These are phyloP conservation scores for Gymnoscelis rufifasciata DNA, from an alignment of 2,888 invertebrate genomes.

Conservation along the genomic window DNA sequence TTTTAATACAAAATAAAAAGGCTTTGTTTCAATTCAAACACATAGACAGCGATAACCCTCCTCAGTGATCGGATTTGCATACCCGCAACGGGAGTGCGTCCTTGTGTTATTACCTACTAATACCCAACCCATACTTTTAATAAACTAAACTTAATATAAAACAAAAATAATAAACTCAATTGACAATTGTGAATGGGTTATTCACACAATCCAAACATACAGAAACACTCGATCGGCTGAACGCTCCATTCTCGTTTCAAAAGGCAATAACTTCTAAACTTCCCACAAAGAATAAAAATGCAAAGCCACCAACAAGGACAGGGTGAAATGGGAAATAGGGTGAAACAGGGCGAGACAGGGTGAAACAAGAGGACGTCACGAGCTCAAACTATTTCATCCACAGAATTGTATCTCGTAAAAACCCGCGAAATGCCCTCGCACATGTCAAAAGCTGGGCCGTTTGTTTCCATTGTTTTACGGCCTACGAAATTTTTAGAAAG, in stretches of 20 bases:
- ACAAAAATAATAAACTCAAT: no score
- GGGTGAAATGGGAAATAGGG: neutral
- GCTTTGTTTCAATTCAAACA: no score
- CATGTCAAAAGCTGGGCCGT: conserved; percentile 33
- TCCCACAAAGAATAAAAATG: neutral
- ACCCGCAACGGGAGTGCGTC: no score
- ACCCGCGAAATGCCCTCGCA: conserved; percentile 35
- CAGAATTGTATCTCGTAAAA: conserved; percentile 36
- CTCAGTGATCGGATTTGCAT: no score
- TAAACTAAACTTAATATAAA: no score
- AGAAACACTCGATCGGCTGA: no score
- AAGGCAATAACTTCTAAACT: neutral
- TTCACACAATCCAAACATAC: no score
- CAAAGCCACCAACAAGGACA: neutral
- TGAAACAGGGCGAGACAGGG: conserved; percentile 5
- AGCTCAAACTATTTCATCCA: conserved; percentile 24
- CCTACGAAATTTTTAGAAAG: conserved; percentile 5
- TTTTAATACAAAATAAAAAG: no score
- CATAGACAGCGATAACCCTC: no score
- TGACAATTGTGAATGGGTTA: no score
- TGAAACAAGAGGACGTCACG: conserved; percentile 11
- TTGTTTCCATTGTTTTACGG: conserved; percentile 21
- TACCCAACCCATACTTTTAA: no score
- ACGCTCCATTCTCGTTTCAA: neutral
- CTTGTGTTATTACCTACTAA: no score